Evolutionary conservation across 2,113 vertebrate genomes (phyloP).

Genomic region (Pimephales promelas): DNA sequence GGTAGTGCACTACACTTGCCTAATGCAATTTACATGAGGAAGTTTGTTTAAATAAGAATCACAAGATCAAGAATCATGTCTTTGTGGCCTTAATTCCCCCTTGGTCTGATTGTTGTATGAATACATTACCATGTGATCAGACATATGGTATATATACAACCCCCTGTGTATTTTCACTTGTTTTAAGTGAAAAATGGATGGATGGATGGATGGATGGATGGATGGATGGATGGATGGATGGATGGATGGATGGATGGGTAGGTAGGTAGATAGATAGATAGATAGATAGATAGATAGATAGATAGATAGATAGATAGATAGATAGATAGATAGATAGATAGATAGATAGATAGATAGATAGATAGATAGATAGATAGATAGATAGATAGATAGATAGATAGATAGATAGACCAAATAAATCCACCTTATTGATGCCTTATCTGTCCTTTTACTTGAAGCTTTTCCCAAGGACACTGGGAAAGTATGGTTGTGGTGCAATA

Average conservation of each 20-base stretch:
- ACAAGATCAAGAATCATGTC: constrained; percentile 23
- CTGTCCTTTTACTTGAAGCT: constrained; percentile 51
- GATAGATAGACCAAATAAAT: too few relatives aligned
- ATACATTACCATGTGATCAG: not conserved
- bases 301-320: too few relatives aligned
- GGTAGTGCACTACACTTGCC: constrained; percentile 23
- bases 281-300: too few relatives aligned
- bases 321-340: too few relatives aligned
- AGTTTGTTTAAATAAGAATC: constrained; percentile 39
- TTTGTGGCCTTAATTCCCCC: constrained; percentile 14
- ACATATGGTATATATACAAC: not conserved
- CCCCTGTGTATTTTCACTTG: not conserved
- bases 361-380: too few relatives aligned
- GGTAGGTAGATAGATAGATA: too few relatives aligned
- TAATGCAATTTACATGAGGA: constrained; percentile 47
- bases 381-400: too few relatives aligned
- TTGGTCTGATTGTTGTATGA: constrained; percentile 1
- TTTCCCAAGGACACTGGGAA: constrained; percentile 41
- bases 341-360: too few relatives aligned
- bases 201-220: too few relatives aligned
- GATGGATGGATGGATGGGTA: too few relatives aligned
- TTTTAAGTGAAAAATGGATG: not conserved
- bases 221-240: too few relatives aligned
- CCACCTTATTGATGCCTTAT: too few relatives aligned
- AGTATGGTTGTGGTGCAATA: not conserved